Conservation (phyloP, 2,113 vertebrate genomes). For the Gymnarchus niloticus region DNA sequence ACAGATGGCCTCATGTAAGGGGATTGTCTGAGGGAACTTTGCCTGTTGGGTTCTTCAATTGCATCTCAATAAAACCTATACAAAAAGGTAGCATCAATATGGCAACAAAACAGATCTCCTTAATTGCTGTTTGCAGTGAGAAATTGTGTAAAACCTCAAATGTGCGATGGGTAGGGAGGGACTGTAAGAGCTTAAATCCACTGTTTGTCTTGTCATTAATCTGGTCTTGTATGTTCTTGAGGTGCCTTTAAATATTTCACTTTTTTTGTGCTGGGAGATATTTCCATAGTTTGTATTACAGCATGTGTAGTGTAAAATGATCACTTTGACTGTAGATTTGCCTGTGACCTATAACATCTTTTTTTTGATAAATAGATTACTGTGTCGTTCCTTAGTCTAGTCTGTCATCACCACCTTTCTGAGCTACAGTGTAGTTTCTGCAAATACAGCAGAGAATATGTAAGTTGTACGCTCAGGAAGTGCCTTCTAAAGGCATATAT, state of each 20-base stretch:
- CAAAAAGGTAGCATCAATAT: background rate
- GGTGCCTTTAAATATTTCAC: background rate
- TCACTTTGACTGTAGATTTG: background rate
- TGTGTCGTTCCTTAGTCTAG: background rate
- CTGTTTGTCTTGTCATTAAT: background rate
- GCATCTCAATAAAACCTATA: background rate
- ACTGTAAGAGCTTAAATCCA: background rate
- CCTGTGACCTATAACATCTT: background rate
- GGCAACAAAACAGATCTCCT: background rate
- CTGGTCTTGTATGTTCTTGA: background rate
- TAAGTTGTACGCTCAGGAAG: background rate
- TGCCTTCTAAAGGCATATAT: background rate
- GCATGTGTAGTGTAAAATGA: background rate
- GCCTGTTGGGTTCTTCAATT: background rate
- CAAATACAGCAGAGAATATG: background rate
- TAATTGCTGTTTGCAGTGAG: background rate
- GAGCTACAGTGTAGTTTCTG: background rate
- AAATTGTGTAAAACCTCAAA: background rate
- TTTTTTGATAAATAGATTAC: background rate
- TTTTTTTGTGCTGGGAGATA: background rate
- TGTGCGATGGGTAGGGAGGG: background rate
- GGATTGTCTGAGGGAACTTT: background rate
- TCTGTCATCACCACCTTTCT: background rate
- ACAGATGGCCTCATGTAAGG: background rate
- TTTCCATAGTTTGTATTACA: background rate